Evolutionary conservation across 2,113 vertebrate species (phyloP), one percentile per base, ranked within the genome.

Genomic region (Chaetodon auriga): DNA sequence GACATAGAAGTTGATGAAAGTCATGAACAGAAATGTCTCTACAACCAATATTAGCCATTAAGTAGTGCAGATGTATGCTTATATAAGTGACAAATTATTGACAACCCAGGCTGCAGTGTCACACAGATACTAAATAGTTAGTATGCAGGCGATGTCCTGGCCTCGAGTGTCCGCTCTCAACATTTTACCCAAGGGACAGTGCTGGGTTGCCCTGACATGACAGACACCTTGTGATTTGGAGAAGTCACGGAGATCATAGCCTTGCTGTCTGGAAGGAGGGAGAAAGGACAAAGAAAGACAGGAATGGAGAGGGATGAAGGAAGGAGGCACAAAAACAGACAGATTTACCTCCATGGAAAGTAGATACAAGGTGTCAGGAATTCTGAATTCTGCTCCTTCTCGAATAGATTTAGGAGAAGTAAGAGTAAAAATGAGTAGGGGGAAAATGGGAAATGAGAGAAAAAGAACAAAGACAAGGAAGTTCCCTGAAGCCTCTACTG

Each of bases 211-310:
- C 54, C 81, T 71, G 75, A 74, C 68, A 80, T 86, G 75, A 84
- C 86, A 78, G 76, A 62, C 71, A 68, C 51, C 64, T 58, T 80
- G 63, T 74, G 63, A 81, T 78, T 71, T 72, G 74, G 71, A 79
- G 58, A 83, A 77, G 80, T 81, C 49, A 21, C 48, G 16, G 66
- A 80, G 81, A 82, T 88, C 78, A 84, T 6, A 74, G 68, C 64
- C 78, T 38, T n/a, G 48, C 68, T 84, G 79, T 77, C 58, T 58
- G 57, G 7, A 76, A 55, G 23, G 36, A 36, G 14, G 54, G 25
- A 38, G 7, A 66, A 2, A 11, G 13, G 53, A 75, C 18, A 10
- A 18, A 57, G 19, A 49, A 51, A 83, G 45, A 57, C 15, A 62
- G 14, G 48, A 63, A 58, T 49, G 36, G 25, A 54, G 62, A 64